phyloP scores from a whole-genome alignment of 2,113 vertebrate species.

The Pseudopodoces humilis region DNA sequence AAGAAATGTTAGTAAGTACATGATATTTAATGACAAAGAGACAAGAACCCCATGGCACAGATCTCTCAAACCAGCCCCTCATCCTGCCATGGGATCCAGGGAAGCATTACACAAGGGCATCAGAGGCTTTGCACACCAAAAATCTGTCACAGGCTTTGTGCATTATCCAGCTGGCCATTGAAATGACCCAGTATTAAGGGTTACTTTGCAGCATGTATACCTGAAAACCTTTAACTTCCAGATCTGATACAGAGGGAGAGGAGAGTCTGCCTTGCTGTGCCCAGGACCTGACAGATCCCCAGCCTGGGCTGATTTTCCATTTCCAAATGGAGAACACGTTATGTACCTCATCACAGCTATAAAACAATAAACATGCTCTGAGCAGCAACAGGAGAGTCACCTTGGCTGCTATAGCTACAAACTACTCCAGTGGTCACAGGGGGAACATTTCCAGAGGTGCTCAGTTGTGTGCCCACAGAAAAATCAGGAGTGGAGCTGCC shows the following conservation, averaged over 20 bases:
- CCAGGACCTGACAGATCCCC: neutral
- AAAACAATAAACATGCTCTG: neutral
- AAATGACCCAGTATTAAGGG: neutral
- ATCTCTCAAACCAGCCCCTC: neutral
- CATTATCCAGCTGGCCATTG: neutral
- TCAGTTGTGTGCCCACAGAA: accelerated
- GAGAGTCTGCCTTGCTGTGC: neutral
- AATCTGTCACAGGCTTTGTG: neutral
- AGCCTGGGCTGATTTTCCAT: neutral
- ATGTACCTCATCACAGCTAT: neutral
- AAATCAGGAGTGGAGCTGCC: neutral
- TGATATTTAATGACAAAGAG: neutral
- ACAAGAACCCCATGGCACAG: neutral
- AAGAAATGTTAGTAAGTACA: slow-evolving; percentile 16
- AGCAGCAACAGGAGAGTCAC: neutral
- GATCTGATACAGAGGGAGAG: neutral
- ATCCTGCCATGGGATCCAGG: neutral
- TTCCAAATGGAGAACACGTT: accelerated
- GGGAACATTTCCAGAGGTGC: neutral
- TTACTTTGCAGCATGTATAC: neutral
- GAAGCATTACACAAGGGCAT: neutral
- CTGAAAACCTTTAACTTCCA: neutral
- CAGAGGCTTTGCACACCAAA: neutral
- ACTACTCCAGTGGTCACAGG: accelerated
- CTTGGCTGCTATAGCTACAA: neutral